These are phyloP conservation scores for Pheosia gnoma DNA, from an alignment of 2,888 invertebrate species.

Conservation along the genomic window DNA sequence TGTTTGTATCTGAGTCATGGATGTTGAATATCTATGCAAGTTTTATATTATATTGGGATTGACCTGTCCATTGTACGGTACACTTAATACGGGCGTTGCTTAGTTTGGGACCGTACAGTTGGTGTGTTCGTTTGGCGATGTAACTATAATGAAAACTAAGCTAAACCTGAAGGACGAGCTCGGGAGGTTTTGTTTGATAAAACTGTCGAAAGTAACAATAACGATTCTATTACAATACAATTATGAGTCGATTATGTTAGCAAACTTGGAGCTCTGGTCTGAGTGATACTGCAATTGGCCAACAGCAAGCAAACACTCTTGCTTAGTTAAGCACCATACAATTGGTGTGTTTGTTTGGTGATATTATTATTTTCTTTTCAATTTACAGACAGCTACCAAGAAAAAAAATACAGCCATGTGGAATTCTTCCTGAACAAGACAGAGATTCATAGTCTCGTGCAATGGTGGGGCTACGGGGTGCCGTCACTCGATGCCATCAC, in stretches of 20 bases:
- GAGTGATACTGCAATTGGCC: too few species aligned
- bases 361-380: neutral
- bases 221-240: too few species aligned
- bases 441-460: slow-evolving; percentile 54
- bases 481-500: slow-evolving; percentile 63
- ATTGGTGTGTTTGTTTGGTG: neutral
- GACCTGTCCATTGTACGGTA: neutral
- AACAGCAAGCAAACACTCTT: too few species aligned
- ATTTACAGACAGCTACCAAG: slow-evolving; percentile 83
- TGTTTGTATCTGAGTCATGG: too few species aligned
- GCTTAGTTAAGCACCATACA: neutral
- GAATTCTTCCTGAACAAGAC: slow-evolving; percentile 68
- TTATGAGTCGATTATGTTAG: too few species aligned
- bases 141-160: too few species aligned
- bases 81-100: neutral
- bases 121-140: neutral
- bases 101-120: neutral
- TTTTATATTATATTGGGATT: too few species aligned
- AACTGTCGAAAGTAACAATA: too few species aligned
- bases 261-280: too few species aligned
- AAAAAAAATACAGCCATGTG: slow-evolving; percentile 83
- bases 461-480: slow-evolving; percentile 79
- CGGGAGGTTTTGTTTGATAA: too few species aligned
- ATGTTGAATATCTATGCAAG: too few species aligned
- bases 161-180: too few species aligned